Base-by-base conservation (phyloP, 2,797 vertebrate genomes). In the Hyperoplus immaculatus region DNA sequence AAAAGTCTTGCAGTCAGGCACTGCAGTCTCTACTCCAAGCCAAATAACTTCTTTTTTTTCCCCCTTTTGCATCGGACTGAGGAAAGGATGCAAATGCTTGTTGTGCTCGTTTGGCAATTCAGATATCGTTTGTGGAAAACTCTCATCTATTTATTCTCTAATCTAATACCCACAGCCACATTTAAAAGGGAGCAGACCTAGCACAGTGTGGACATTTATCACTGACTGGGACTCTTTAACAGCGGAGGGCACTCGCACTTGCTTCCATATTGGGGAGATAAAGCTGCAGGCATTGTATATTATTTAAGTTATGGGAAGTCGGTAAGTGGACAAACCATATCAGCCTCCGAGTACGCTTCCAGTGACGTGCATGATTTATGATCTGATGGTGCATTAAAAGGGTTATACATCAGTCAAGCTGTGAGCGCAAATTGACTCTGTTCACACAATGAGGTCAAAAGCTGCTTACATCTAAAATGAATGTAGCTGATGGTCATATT, bases 201-300 rank as follows among this genome's bases (percentile, higher is more conserved):
- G 62, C 76, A 58, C 14, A 51, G 29, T 10, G 3, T 5, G 8
- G 18, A 57, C 68, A 81, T 80, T 81, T 39, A 75, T 88, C 85
- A 83, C 61, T 38, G 69, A 64, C 72, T 39, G 29, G 10, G 49
- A 70, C 56, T 62, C 16, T 72, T 74, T 77, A 21, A 78, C 60
- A 77, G 53, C 57, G 5, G 13, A 56, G 21, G 21, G 65, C 53
- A 21, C 12, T 39, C 8, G 5, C 58, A 70, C 59, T 64, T n/a
- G 45, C 60, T 10, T 71, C 58, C 41, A 6, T 60, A 56, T 83
- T 82, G 21, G 59, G 14, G 36, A 81, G 86, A 83, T 80, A 83
- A 83, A 79, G 39, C 63, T 72, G 80, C 63, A 68, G 57, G 54
- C 46, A 47, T 47, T 49, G 62, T 86, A 81, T 43, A 69, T 83